Percentiles rank a stretch among this genome's conserved stretches.
phyloP scores from a whole-genome alignment of 1,140 invertebrate genomes.

The Eubasilissa regina region DNA sequence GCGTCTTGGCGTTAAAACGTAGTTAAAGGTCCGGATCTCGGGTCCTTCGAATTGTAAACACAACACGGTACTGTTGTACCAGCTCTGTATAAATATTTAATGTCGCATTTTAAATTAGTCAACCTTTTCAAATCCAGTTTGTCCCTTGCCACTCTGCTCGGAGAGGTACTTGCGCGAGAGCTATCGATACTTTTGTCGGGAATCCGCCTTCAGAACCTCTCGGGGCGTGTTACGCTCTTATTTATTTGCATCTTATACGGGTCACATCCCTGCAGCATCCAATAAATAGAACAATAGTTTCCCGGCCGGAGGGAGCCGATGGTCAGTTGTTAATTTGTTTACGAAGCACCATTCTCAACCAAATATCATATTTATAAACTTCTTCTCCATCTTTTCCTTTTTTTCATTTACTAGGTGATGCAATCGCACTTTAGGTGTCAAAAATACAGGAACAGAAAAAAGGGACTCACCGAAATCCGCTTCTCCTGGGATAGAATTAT shows the following conservation, averaged over 20 bases:
- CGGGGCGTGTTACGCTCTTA: slow-evolving; percentile 50
- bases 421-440: too few relatives aligned
- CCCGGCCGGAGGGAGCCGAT: slow-evolving; percentile 6
- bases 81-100: too few relatives aligned
- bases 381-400: too few relatives aligned
- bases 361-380: too few relatives aligned
- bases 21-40: not conserved
- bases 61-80: not conserved
- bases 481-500: too few relatives aligned
- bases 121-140: not conserved
- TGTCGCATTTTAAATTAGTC: not conserved
- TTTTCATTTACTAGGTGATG: too few relatives aligned
- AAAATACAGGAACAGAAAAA: too few relatives aligned
- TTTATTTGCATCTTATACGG: slow-evolving; percentile 56
- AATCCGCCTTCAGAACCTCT: slow-evolving; percentile 29
- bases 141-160: not conserved
- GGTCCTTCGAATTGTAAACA: not conserved
- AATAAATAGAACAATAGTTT: not conserved
- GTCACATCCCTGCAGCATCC: slow-evolving; percentile 35
- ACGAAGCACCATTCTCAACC: too few relatives aligned
- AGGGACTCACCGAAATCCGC: too few relatives aligned
- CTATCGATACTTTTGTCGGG: slow-evolving; percentile 40
- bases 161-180: slow-evolving; percentile 26
- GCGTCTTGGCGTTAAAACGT: not conserved
- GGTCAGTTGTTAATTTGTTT: not conserved